phyloP scores from a whole-genome alignment of 1,140 invertebrate genomes.

The Trichonephila inaurata region DNA sequence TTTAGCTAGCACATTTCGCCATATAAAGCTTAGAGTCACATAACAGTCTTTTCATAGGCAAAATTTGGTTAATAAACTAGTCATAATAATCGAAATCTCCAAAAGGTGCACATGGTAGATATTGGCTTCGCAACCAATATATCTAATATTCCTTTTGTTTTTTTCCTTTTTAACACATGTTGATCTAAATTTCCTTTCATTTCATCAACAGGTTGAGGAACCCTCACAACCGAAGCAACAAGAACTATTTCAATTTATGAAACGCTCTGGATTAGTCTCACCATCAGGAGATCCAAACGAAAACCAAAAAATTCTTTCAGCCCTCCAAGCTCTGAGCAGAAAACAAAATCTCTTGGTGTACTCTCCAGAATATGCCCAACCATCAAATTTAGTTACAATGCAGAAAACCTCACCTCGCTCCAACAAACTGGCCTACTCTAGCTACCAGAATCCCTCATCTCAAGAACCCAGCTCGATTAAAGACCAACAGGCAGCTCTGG shows the following conservation, averaged over 20 bases:
- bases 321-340: neutral
- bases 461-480: neutral
- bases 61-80: no score
- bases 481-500: neutral
- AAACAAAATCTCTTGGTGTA: constrained; percentile 2
- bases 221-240: neutral
- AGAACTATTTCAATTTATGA: constrained; percentile 26
- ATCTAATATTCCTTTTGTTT: no score
- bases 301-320: constrained; percentile 18
- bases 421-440: neutral
- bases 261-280: constrained; percentile 50
- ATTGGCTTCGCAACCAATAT: no score
- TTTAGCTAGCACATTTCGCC: no score
- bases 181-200: neutral
- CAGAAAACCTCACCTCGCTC: neutral
- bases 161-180: no score
- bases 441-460: neutral
- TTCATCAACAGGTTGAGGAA: constrained; percentile 28
- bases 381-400: neutral
- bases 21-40: no score
- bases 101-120: no score
- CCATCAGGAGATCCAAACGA: neutral
- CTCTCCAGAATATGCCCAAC: neutral
- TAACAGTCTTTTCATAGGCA: no score
- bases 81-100: no score